Evolutionary conservation across 2,888 invertebrate species (phyloP).

Genomic region (Ochropleura plecta): DNA sequence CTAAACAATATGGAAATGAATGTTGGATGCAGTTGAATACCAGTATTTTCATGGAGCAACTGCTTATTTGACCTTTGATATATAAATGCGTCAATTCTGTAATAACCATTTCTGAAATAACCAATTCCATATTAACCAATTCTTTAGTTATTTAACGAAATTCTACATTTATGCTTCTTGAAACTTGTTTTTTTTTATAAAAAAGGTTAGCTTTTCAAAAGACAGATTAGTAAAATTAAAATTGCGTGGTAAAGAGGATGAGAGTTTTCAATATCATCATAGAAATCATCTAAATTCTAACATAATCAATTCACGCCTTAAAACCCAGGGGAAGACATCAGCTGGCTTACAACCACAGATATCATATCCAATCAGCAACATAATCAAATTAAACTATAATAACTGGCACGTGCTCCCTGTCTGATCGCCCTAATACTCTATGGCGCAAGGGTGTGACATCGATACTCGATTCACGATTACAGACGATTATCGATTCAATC

Average conservation of each 20-base stretch:
- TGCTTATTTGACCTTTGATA: background rate
- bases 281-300: background rate
- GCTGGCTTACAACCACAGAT: constrained; percentile 19
- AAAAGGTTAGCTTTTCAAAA: background rate
- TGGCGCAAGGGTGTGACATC: constrained; percentile 65
- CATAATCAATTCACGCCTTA: background rate
- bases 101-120: no score
- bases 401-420: constrained; percentile 45
- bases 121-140: no score
- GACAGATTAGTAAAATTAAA: background rate
- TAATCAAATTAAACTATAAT: constrained; percentile 48
- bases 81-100: no score
- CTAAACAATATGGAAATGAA: background rate
- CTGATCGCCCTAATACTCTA: constrained; percentile 51
- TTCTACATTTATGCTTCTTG: no score
- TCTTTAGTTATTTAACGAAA: no score
- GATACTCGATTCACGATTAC: constrained; percentile 75
- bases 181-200: background rate
- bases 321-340: constrained; percentile 15
- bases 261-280: background rate
- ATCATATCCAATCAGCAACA: constrained; percentile 9
- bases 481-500: constrained; percentile 81
- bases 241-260: background rate
- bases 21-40: background rate
- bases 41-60: background rate